Evolutionary conservation across 1,140 invertebrate genomes (phyloP).

Genomic region (Zaprionus davidi): DNA sequence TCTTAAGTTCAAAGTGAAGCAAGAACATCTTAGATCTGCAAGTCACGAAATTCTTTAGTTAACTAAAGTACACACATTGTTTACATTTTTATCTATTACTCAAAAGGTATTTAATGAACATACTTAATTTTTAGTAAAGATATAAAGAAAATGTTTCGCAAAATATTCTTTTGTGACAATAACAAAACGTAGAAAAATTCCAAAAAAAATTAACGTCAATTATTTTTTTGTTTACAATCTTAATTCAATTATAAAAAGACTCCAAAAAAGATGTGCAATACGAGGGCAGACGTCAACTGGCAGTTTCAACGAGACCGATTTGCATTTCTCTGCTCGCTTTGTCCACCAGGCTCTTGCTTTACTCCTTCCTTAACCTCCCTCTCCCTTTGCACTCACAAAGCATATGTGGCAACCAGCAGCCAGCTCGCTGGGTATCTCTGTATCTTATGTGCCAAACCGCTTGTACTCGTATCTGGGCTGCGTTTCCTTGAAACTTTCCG

Average conservation of each 20-base stretch:
- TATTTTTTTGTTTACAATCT: neutral
- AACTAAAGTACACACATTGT: too few relatives aligned
- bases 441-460: conserved; percentile 72
- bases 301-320: neutral
- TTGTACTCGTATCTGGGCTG: conserved; percentile 72
- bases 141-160: too few relatives aligned
- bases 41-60: too few relatives aligned
- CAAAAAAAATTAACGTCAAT: neutral
- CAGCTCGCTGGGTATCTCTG: conserved; percentile 44
- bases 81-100: too few relatives aligned
- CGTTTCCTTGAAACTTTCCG: conserved; percentile 75
- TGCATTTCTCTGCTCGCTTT: conserved; percentile 4
- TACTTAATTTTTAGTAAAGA: too few relatives aligned
- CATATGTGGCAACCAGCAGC: conserved; percentile 35
- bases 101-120: too few relatives aligned
- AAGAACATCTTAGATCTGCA: too few relatives aligned
- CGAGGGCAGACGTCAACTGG: neutral
- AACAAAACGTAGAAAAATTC: neutral
- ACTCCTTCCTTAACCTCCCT: neutral
- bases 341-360: neutral
- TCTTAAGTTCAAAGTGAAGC: too few relatives aligned
- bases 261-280: neutral
- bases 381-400: neutral
- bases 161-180: neutral
- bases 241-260: neutral